phyloP scores from a whole-genome alignment of 2,113 vertebrate genomes.

The Pseudolaguvia tuberculata region DNA sequence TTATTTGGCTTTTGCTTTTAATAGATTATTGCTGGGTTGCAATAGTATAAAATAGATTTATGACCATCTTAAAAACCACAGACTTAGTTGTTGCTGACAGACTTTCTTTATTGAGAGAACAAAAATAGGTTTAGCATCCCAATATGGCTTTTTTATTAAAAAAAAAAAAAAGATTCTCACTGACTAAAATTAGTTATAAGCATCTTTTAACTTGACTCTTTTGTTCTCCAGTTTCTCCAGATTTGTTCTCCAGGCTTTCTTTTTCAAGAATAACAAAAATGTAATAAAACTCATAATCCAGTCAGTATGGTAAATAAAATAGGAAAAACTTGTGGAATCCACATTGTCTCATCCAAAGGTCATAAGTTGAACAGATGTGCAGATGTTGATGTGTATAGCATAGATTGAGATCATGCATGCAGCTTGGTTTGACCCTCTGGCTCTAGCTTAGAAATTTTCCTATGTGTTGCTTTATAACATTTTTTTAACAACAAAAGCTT shows the following conservation, averaged over 20 bases:
- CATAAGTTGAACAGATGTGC: constrained; percentile 38
- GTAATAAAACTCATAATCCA: background rate
- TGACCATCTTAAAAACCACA: constrained; percentile 52
- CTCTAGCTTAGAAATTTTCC: background rate
- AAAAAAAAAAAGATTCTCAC: background rate
- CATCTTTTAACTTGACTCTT: no score
- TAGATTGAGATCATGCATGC: constrained; percentile 10
- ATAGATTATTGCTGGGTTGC: background rate
- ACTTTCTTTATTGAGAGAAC: constrained; percentile 53
- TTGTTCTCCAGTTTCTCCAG: no score
- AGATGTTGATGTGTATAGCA: constrained; percentile 15
- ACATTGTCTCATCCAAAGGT: constrained; percentile 28
- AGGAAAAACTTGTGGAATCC: background rate
- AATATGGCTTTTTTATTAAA: constrained; percentile 34
- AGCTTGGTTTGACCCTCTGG: constrained; percentile 10
- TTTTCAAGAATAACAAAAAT: background rate
- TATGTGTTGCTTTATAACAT: background rate
- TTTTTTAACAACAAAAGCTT: background rate
- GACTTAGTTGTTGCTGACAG: constrained; percentile 47
- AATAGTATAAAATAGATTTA: constrained; percentile 63
- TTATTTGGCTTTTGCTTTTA: no score
- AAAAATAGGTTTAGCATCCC: constrained; percentile 57
- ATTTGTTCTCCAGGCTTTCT: background rate
- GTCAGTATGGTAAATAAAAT: background rate
- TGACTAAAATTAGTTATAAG: no score